These are phyloP conservation scores for Felis catus DNA, from an alignment of 2,113 vertebrate genomes.

Conservation along the genomic window DNA sequence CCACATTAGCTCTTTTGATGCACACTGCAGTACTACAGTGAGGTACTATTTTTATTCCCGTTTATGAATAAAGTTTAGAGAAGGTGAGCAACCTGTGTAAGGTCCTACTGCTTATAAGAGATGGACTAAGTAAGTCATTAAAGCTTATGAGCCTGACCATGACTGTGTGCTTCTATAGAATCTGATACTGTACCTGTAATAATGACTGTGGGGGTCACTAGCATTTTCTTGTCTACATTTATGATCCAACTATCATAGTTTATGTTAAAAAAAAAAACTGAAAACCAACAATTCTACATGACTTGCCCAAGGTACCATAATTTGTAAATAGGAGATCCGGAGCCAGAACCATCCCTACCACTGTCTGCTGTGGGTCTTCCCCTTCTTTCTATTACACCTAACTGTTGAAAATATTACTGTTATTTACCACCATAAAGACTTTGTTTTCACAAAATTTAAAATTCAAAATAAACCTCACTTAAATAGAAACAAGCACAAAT, in stretches of 20 bases:
- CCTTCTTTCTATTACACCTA: not conserved
- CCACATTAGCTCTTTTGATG: not conserved
- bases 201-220: not conserved
- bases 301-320: not conserved
- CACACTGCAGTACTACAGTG: not conserved
- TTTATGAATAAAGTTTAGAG: not conserved
- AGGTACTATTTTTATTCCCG: not conserved
- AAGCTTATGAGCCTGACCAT: not conserved
- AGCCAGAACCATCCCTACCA: not conserved
- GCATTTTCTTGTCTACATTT: not conserved
- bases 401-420: not conserved
- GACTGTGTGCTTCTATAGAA: not conserved
- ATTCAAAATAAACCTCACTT: not conserved
- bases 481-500: not conserved
- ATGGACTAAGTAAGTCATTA: not conserved
- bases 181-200: not conserved
- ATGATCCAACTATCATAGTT: not conserved
- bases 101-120: not conserved
- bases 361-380: not conserved
- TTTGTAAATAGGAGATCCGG: not conserved
- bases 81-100: not conserved
- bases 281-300: not conserved
- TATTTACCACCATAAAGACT: not conserved
- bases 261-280: not conserved
- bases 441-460: conserved; percentile 7